Conservation (phyloP, 2,888 invertebrate genomes). For the Scelioninae gen. 1 region DNA sequence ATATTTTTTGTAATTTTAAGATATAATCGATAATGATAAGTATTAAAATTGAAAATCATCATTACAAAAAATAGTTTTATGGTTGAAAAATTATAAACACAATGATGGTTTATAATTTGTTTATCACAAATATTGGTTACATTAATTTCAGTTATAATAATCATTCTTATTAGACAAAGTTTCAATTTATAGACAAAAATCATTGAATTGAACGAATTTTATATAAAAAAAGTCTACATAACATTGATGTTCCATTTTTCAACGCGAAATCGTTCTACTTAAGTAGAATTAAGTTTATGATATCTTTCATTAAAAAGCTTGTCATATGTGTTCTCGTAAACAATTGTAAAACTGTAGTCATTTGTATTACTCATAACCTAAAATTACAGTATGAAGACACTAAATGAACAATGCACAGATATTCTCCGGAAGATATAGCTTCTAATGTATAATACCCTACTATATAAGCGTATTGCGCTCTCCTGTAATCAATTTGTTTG, state of each 20-base stretch:
- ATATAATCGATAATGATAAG: too few relatives aligned
- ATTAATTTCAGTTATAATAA: too few relatives aligned
- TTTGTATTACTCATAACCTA: constrained; percentile 37
- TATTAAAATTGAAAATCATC: too few relatives aligned
- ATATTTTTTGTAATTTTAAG: too few relatives aligned
- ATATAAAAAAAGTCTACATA: too few relatives aligned
- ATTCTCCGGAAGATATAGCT: constrained; percentile 39
- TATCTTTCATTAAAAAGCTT: constrained; percentile 14
- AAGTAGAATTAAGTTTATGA: constrained; percentile 32
- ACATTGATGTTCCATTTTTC: constrained; percentile 8
- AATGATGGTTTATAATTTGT: too few relatives aligned
- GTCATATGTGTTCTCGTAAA: constrained; percentile 15
- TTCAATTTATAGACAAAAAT: too few relatives aligned
- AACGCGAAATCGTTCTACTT: constrained; percentile 7
- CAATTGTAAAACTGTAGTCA: constrained; percentile 39
- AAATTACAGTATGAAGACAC: constrained; percentile 32
- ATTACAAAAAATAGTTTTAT: too few relatives aligned
- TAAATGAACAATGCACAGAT: constrained; percentile 48
- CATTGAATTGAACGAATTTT: too few relatives aligned
- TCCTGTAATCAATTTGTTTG: constrained; percentile 28
- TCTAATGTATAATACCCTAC: constrained; percentile 28
- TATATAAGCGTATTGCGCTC: constrained; percentile 28
- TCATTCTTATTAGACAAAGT: too few relatives aligned
- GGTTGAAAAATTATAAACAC: too few relatives aligned
- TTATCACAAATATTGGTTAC: too few relatives aligned